Evolutionary conservation across 2,888 invertebrate genomes (phyloP), one percentile per base, ranked within the genome.

Genomic region (Dyspetes luteomarginatus): DNA sequence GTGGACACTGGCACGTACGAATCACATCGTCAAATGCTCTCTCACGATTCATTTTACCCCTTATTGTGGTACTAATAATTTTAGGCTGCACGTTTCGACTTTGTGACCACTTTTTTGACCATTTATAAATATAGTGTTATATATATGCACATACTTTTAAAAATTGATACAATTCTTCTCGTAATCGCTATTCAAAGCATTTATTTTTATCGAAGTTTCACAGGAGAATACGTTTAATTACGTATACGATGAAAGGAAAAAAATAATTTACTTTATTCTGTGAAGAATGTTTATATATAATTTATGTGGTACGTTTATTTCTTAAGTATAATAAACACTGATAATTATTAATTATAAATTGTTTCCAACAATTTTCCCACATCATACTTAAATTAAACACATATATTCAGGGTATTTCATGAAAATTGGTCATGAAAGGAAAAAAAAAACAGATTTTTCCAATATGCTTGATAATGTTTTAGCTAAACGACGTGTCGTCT

Each of bases 21-120:
- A 28, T 50, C 72, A 45, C 15, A 60, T 78, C 28, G 26, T 36
- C 56, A 65, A 77, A 65, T 48, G 15, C 17, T 9, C 5, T 56
- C 28, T 58, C 5, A 7, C 30, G 17, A 58, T 17, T 17, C n/a
- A n/a, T 28, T 7, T 28, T 56, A 9, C 26, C 12, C 36, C 12
- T 36, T 0, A 36, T 2, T 12, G 12, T 12, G 9, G 12, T 12
- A 7, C 36, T 12, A 9, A 36, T 12, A 36, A 36, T 36, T 36
- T 36, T 12, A 12, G 36, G 36, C 36, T 36, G 12, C 12, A 36
- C 36, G 12, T 12, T 12, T 36, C 0, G 36, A 12, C 36, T 36
- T 7, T n/a, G n/a, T n/a, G n/a, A n/a, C n/a, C n/a, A n/a, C n/a
- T n/a, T n/a, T n/a, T n/a, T n/a, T n/a, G n/a, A n/a, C n/a, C n/a